These are phyloP conservation scores for Dioctria rufipes DNA, from an alignment of 2,888 invertebrate genomes.

Conservation along the genomic window DNA sequence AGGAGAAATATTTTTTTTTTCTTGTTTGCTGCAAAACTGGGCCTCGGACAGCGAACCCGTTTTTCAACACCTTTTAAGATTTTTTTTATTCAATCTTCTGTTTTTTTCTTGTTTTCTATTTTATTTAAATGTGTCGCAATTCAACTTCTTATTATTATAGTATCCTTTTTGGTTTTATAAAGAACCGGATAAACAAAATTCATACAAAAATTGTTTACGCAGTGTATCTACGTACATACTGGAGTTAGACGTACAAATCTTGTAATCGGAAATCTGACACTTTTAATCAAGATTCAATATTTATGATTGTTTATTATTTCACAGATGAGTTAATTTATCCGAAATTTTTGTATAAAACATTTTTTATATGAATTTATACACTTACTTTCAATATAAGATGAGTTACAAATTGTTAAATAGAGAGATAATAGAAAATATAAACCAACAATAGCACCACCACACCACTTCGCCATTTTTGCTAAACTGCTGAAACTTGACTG, in stretches of 20 bases:
- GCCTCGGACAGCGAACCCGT: constrained; percentile 34
- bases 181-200: not conserved
- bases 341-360: not conserved
- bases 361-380: constrained; percentile 7
- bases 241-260: not conserved
- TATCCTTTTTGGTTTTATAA: not conserved
- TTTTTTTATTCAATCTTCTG: constrained; percentile 24
- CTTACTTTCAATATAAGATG: constrained; percentile 55
- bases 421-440: constrained; percentile 58
- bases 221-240: too few relatives aligned
- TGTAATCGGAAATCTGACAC: constrained; percentile 1
- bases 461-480: constrained; percentile 65
- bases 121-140: not conserved
- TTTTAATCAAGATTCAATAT: not conserved
- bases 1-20: not conserved
- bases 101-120: not conserved
- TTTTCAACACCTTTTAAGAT: constrained; percentile 37
- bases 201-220: constrained; percentile 8
- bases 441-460: constrained; percentile 62
- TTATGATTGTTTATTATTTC: too few relatives aligned
- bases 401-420: constrained; percentile 49
- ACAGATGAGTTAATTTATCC: too few relatives aligned
- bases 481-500: constrained; percentile 59
- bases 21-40: not conserved
- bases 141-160: not conserved